Evolutionary conservation across 2,797 vertebrate genomes (phyloP), one percentile per base, ranked within the genome.

Genomic region (Micropoecilia bifurca): DNA sequence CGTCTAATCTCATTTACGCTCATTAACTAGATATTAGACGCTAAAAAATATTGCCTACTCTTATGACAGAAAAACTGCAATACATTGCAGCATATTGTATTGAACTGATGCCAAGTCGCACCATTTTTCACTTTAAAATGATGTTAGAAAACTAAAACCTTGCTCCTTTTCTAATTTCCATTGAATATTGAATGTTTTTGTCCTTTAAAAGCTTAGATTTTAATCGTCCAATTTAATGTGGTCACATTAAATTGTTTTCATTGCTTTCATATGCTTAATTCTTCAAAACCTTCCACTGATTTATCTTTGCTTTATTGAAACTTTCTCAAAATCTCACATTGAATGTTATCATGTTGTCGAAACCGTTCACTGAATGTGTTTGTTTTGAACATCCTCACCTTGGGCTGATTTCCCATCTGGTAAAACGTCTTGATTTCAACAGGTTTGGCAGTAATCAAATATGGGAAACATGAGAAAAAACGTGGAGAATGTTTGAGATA

Each of bases 21-120:
- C 30, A 78, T 80, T 85, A 71, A 77, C 74, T 41, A 30, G 6
- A 18, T 61, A 48, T 76, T 28, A 30, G 2, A 69, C 8, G 47
- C 18, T 43, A 45, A 71, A 75, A 74, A 25, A 33, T 55, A 25
- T 1, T 28, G 36, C 80, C 59, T 16, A 30, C 36, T 59, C 77
- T 76, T 43, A 2, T 59, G n/a, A 59, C 25, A 28, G 28, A 30
- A 59, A 59, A 30, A 10, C 1, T 30, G 9, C 55, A 39, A 39
- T 12, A 39, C 6, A 36, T 20, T 20, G 33, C 33, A 66, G 33
- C 36, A 25, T 39, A 12, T 25, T 68, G 20, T 1, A 4, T 68
- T 39, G 18, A 66, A 39, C 33, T 36, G 63, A 68, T 68, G 3
- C 33, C 7, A 7, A 61, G 33, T 66, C 3, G 4, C 8, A 20